Conservation (phyloP, 2,888 invertebrate genomes). For the Scaptomyza reducta region DNA sequence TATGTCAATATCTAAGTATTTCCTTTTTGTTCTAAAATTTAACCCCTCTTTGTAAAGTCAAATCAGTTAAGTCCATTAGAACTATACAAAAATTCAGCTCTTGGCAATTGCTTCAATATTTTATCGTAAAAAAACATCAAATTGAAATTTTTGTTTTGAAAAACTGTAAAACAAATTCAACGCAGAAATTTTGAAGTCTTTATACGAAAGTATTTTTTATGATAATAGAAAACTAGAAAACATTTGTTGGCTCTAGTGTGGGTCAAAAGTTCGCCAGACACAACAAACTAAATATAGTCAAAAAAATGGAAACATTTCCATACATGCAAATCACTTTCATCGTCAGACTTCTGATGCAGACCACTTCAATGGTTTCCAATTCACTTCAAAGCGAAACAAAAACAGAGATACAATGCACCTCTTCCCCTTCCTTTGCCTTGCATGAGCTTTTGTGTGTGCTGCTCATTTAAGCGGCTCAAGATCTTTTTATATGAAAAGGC, state of each 20-base stretch:
- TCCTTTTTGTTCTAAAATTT: too few species aligned
- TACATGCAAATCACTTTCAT: slow-evolving; percentile 59
- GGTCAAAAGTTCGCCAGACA: slow-evolving; percentile 69
- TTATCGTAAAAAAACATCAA: not conserved
- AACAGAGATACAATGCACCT: slow-evolving; percentile 30
- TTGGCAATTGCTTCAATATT: slow-evolving; percentile 13
- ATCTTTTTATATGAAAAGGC: slow-evolving; percentile 50
- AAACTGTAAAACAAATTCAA: slow-evolving; percentile 2
- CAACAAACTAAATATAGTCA: slow-evolving; percentile 66
- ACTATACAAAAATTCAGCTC: slow-evolving; percentile 15
- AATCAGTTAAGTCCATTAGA: slow-evolving; percentile 19
- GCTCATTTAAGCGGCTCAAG: slow-evolving; percentile 40
- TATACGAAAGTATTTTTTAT: not conserved
- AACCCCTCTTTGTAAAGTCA: not conserved
- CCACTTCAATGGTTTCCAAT: slow-evolving; percentile 73
- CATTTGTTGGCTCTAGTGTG: slow-evolving; percentile 46
- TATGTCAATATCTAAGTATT: too few species aligned
- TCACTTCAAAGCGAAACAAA: slow-evolving; percentile 66
- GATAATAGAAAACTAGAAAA: slow-evolving; percentile 4
- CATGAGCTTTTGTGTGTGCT: slow-evolving; percentile 26
- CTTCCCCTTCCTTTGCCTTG: not conserved
- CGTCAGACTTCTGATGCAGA: slow-evolving; percentile 29
- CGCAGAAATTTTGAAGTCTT: not conserved
- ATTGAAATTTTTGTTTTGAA: slow-evolving; percentile 3
- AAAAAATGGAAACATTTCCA: slow-evolving; percentile 40